These are phyloP conservation scores for Piprites chloris DNA, from an alignment of 2,113 vertebrate genomes.

Conservation along the genomic window DNA sequence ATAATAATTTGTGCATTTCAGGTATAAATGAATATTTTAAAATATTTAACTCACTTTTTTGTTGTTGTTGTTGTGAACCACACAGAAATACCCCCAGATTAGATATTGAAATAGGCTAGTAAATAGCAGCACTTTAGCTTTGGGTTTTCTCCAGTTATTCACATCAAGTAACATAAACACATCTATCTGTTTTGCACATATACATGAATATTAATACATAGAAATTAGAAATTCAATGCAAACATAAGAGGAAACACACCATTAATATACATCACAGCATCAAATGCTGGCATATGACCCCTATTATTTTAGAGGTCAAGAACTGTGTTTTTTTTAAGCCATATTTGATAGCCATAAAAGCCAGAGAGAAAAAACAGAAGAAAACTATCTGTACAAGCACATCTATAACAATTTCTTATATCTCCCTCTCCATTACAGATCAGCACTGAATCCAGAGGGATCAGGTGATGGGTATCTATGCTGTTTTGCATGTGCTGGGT, in stretches of 20 bases:
- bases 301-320: conserved; percentile 24
- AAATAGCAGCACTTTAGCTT: neutral
- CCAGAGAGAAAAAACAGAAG: neutral
- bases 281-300: neutral
- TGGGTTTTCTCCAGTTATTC: neutral
- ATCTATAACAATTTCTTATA: neutral
- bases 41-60: neutral
- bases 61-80: neutral
- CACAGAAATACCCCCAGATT: neutral
- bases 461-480: neutral
- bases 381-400: neutral
- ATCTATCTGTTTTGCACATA: conserved; percentile 6
- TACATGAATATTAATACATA: conserved; percentile 4
- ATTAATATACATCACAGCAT: conserved; percentile 28
- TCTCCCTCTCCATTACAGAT: neutral
- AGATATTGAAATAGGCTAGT: neutral
- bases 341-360: neutral
- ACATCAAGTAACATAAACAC: neutral
- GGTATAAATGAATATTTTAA: neutral
- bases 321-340: neutral
- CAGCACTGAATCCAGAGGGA: neutral
- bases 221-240: conserved; percentile 45
- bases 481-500: neutral
- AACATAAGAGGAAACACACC: conserved; percentile 1
- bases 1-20: neutral